These are phyloP conservation scores for Lepilemur ruficaudatus DNA, from an alignment of 2,797 vertebrate genomes.

Conservation along the genomic window DNA sequence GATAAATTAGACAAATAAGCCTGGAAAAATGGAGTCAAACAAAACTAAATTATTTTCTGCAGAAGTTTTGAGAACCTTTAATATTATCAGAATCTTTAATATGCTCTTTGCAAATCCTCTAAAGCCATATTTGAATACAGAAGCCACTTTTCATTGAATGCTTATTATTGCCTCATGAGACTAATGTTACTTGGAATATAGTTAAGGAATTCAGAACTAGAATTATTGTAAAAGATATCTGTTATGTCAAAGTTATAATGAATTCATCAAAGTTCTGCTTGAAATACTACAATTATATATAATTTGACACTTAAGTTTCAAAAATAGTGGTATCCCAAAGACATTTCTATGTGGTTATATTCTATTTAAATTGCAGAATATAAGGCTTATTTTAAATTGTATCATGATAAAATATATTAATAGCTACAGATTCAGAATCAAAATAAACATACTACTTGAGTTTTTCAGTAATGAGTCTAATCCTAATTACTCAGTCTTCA, in stretches of 20 bases:
- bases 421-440: conserved; percentile 18
- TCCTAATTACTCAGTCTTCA: neutral
- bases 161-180: neutral
- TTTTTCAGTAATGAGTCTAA: neutral
- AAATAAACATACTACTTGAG: conserved; percentile 1
- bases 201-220: neutral
- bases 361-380: neutral
- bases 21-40: neutral
- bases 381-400: neutral
- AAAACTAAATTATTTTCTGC: neutral
- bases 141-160: neutral
- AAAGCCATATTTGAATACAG: neutral
- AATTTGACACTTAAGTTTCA: neutral
- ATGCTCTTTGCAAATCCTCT: neutral
- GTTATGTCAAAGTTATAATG: neutral
- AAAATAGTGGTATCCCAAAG: neutral
- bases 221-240: neutral
- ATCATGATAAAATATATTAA: conserved; percentile 57
- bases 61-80: neutral
- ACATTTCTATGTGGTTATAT: conserved; percentile 1
- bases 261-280: neutral
- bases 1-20: neutral
- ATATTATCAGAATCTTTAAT: neutral
- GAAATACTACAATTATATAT: neutral
- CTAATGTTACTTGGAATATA: neutral